Percentiles rank a stretch among this genome's conserved stretches.
Conservation (phyloP, 2,113 vertebrate species). For the Ariopsis seemanni region DNA sequence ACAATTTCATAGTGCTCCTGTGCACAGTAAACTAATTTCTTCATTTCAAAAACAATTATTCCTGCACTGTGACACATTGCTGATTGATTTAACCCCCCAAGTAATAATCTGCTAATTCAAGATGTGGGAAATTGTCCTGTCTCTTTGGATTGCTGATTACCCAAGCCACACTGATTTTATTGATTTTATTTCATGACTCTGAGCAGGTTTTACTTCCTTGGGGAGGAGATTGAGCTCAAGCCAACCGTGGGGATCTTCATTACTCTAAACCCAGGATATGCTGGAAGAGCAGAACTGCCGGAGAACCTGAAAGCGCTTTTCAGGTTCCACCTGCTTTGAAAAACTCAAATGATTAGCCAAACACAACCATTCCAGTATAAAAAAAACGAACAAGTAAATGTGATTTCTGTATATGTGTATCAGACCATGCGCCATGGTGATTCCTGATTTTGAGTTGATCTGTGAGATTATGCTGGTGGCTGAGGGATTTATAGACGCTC, state of each 20-base stretch:
- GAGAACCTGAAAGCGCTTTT: constrained; percentile 78
- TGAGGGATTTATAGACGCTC: constrained; percentile 76
- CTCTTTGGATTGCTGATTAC: not conserved
- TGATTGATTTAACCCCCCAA: not conserved
- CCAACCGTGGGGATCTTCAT: constrained; percentile 77
- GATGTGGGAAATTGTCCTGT: not conserved
- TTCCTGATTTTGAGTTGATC: constrained; percentile 79
- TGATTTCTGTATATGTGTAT: not conserved
- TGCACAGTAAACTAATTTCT: not conserved
- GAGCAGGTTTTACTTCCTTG: constrained; percentile 71
- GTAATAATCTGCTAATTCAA: not conserved
- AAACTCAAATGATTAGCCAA: not conserved
- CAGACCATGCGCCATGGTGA: constrained; percentile 75
- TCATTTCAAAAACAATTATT: no score
- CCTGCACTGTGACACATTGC: not conserved
- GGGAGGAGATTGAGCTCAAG: constrained; percentile 74
- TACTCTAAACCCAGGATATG: constrained; percentile 75
- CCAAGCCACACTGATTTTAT: not conserved
- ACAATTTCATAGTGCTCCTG: not conserved
- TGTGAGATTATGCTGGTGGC: constrained; percentile 79
- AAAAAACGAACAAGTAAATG: not conserved
- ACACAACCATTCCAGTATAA: not conserved
- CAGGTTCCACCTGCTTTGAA: constrained; percentile 59
- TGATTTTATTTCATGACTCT: not conserved
- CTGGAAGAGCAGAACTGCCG: constrained; percentile 75